Evolutionary conservation across 2,888 invertebrate species (phyloP), one percentile per base, ranked within the genome.

Genomic region (Drosophila mimica): DNA sequence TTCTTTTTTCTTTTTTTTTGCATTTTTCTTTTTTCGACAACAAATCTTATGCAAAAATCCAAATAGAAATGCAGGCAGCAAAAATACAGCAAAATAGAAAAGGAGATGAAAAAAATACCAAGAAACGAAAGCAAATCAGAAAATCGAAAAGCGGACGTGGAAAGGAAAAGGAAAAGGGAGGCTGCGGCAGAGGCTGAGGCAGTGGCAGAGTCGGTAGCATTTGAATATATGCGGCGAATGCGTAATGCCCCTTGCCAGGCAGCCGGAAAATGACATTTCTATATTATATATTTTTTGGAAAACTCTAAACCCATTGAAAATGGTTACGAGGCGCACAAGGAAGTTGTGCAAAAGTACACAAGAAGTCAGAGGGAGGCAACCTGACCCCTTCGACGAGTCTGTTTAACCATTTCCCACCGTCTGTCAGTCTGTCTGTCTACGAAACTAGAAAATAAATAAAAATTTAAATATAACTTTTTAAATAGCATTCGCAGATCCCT

Each of bases 31-130:
- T 57, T 57, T 46, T 74, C 31, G 56, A 63, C 31, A 59, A 78
- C 76, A 74, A 83, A 86, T 88, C 84, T 88, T 83, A 83, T 85
- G 88, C 88, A 86, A 86, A 88, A 88, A 74, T 85, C 81, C 74
- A 73, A 74, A 81, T 85, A 76, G 69, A 76, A 82, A 81, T 85
- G 83, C 70, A 74, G 69, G 60, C 38, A 54, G 59, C 48, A 56
- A n/a, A n/a, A n/a, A n/a, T 74, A 51, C 2, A 62, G 20, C 3
- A 36, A 46, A 34, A 46, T 43, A 40, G 13, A 20, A 46, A 46
- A 15, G 2, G 2, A 7, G 46, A 46, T 7, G 15, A 15, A 13
- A 46, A 56, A 46, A 36, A 6, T 25, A 48, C 30, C 25, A 30
- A 33, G 46, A 56, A 62, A 57, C 40, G 28, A 43, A 71, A 52